These are phyloP conservation scores for Pyrgilauda ruficollis DNA, from an alignment of 2,113 vertebrate genomes.

Conservation along the genomic window DNA sequence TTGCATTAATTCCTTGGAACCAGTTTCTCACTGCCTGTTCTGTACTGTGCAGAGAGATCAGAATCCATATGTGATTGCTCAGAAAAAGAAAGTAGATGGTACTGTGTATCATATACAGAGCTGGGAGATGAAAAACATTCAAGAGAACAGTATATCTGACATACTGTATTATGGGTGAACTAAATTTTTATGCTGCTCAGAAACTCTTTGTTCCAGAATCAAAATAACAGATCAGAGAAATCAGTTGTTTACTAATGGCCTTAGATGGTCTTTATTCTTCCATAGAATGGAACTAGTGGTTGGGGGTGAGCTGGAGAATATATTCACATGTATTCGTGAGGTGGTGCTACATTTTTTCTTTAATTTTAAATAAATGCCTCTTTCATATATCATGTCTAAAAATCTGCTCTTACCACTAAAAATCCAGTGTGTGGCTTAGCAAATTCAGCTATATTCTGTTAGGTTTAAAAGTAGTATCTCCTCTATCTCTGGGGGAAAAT, in stretches of 20 bases:
- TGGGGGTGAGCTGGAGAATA: slow-evolving; percentile 4
- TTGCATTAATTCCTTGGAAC: neutral
- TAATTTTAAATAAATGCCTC: neutral
- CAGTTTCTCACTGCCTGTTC: neutral
- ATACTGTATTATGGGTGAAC: neutral
- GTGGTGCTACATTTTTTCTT: slow-evolving; percentile 35
- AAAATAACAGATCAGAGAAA: slow-evolving; percentile 53
- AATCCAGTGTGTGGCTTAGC: neutral
- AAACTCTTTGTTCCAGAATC: slow-evolving; percentile 35
- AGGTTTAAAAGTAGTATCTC: neutral
- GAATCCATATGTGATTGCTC: neutral
- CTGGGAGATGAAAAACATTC: neutral
- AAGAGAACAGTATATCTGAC: neutral
- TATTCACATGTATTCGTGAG: slow-evolving; percentile 14
- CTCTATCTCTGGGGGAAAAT: neutral
- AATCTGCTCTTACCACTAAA: neutral
- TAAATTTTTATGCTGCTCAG: slow-evolving; percentile 2
- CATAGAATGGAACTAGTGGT: neutral
- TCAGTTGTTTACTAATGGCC: neutral
- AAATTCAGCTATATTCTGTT: neutral
- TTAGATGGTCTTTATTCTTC: slow-evolving; percentile 22
- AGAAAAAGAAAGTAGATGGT: neutral
- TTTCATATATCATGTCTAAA: slow-evolving; percentile 26
- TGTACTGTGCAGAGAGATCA: neutral
- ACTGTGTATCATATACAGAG: neutral